Conservation (phyloP, 35 echinoderm and acorn worm species). For the Chiridota heheva region DNA sequence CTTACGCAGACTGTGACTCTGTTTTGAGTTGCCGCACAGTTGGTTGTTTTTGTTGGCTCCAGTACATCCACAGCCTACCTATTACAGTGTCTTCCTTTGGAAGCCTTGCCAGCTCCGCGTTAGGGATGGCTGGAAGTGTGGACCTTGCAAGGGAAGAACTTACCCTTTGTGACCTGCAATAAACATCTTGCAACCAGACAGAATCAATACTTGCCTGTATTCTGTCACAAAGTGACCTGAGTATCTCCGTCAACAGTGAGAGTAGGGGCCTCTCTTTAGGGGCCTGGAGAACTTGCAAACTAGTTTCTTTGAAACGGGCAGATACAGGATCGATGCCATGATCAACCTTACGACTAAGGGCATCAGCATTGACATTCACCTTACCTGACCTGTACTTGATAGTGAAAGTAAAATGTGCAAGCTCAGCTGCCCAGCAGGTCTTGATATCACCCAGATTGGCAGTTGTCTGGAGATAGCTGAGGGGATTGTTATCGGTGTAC, state of each 20-base stretch:
- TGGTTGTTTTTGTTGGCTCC: no score
- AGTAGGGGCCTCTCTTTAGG: no score
- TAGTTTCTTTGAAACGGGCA: no score
- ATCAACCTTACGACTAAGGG: constrained; percentile 13
- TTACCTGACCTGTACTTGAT: constrained; percentile 36
- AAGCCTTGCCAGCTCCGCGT: neutral
- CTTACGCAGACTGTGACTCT: neutral
- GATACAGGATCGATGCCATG: no score
- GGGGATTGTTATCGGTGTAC: constrained; percentile 21
- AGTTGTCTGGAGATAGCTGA: constrained; percentile 22
- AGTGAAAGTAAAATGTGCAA: constrained; percentile 26
- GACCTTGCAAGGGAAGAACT: no score
- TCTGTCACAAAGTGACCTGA: neutral
- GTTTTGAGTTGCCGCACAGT: no score
- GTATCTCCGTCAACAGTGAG: no score
- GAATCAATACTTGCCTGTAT: neutral
- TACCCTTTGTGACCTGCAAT: no score
- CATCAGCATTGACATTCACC: constrained; percentile 27
- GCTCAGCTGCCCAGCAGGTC: constrained; percentile 4
- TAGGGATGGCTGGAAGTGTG: no score
- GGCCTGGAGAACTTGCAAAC: no score
- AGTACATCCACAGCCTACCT: no score
- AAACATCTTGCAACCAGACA: neutral
- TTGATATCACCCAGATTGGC: constrained; percentile 21
- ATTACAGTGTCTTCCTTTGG: neutral